phyloP scores from a whole-genome alignment of 2,888 invertebrate species.

The Callimorpha dominula region DNA sequence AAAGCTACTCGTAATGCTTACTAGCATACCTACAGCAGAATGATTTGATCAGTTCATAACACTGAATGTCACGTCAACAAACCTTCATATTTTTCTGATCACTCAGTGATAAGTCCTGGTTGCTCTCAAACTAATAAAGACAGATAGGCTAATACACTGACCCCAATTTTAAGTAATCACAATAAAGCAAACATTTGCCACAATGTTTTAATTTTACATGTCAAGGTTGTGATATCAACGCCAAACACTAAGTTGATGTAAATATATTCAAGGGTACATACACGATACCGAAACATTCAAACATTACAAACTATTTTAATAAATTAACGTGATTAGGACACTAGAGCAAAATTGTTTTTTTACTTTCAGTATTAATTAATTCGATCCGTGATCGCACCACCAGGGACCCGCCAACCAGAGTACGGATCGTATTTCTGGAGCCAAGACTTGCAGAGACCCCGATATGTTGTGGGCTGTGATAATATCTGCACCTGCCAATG shows the following conservation, averaged over 20 bases:
- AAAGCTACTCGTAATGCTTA: too few relatives aligned
- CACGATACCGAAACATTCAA: slow-evolving; percentile 23
- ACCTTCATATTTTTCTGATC: not conserved
- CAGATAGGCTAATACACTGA: slow-evolving; percentile 23
- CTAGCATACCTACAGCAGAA: not conserved
- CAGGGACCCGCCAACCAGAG: too few relatives aligned
- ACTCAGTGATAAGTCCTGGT: not conserved
- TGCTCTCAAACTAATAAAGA: not conserved
- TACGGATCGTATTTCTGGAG: not conserved
- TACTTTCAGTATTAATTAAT: not conserved
- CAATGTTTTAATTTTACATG: slow-evolving; percentile 39
- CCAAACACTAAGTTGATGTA: slow-evolving; percentile 35
- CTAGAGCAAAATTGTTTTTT: not conserved
- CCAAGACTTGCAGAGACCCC: not conserved
- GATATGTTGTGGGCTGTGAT: too few relatives aligned
- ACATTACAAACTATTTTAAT: slow-evolving; percentile 12
- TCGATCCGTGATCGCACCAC: not conserved
- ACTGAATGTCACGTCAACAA: not conserved
- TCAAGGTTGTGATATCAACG: slow-evolving; percentile 45
- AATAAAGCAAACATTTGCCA: slow-evolving; percentile 39
- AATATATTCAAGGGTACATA: slow-evolving; percentile 38
- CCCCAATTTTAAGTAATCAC: slow-evolving; percentile 38
- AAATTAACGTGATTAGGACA: not conserved
- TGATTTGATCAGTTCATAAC: not conserved
- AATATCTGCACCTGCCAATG: too few relatives aligned